Percentiles rank a stretch among this genome's conserved stretches.
These are phyloP conservation scores for Stichodactyla helianthus DNA, from an alignment of 64 coral and sea anemone species.

Conservation along the genomic window DNA sequence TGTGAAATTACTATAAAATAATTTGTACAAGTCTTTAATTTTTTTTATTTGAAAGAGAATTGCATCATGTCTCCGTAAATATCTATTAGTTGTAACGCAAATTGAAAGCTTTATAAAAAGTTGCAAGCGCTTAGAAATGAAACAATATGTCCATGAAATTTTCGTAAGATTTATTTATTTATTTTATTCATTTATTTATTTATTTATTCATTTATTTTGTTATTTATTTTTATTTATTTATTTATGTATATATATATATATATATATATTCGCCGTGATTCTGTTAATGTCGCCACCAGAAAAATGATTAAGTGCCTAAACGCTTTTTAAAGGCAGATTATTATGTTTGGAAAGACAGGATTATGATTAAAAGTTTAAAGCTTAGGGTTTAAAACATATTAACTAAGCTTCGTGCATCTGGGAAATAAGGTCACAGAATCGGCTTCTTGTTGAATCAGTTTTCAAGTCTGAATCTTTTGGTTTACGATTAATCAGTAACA, in stretches of 20 bases:
- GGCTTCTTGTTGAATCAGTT: neutral
- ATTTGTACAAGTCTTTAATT: neutral
- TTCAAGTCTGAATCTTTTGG: neutral
- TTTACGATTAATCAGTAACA: neutral
- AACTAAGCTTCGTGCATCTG: neutral
- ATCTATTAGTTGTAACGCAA: neutral
- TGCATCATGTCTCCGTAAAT: neutral
- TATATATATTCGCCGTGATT: neutral
- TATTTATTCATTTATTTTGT: no score
- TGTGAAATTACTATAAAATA: neutral
- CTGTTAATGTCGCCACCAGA: neutral
- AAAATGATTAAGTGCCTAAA: slow-evolving; percentile 2
- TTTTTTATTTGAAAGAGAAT: neutral
- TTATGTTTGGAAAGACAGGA: neutral
- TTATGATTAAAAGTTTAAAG: neutral
- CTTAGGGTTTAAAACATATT: neutral
- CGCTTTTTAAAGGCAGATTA: slow-evolving; percentile 8
- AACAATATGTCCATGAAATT: neutral
- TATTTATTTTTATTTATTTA: no score
- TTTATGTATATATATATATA: no score
- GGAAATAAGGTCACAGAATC: neutral
- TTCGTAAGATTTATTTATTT: neutral
- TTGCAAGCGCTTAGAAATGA: neutral
- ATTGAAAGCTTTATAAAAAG: neutral
- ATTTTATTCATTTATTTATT: neutral